Percentiles rank a stretch among this genome's conserved stretches.
phyloP scores from a whole-genome alignment of 2,797 vertebrate species.

The Pampus argenteus region DNA sequence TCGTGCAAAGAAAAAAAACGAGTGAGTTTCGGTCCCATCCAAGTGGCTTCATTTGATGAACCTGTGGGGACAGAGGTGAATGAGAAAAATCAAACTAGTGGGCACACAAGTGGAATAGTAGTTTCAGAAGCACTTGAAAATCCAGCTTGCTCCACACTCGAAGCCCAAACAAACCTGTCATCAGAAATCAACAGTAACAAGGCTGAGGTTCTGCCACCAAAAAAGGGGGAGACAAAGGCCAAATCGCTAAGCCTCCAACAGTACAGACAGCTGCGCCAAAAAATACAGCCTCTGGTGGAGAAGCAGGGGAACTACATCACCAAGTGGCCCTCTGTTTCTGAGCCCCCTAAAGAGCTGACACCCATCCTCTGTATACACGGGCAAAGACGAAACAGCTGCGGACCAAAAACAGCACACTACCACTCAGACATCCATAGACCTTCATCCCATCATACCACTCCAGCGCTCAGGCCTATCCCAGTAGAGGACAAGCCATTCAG shows the following conservation, averaged over 20 bases:
- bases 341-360: slow-evolving; percentile 88
- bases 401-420: slow-evolving; percentile 6
- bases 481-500: slow-evolving; percentile 22
- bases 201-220: neutral
- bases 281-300: slow-evolving; percentile 74
- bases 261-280: slow-evolving; percentile 90
- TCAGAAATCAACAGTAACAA: slow-evolving; percentile 8
- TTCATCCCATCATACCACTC: neutral
- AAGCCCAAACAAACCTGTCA: neutral
- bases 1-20: slow-evolving; percentile 72
- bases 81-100: slow-evolving; percentile 16
- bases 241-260: slow-evolving; percentile 92
- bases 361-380: slow-evolving; percentile 88
- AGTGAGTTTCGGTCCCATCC: slow-evolving; percentile 80
- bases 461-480: neutral
- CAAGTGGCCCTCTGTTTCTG: slow-evolving; percentile 92
- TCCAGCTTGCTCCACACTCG: slow-evolving; percentile 4
- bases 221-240: slow-evolving; percentile 78
- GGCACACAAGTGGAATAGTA: neutral
- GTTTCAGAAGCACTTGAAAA: slow-evolving; percentile 10
- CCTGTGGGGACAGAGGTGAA: slow-evolving; percentile 28
- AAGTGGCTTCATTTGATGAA: slow-evolving; percentile 67
- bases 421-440: slow-evolving; percentile 6
- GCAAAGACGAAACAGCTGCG: slow-evolving; percentile 28
- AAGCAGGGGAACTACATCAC: slow-evolving; percentile 75